phyloP scores from a whole-genome alignment of 1,140 invertebrate species.

The Chironomus tepperi region DNA sequence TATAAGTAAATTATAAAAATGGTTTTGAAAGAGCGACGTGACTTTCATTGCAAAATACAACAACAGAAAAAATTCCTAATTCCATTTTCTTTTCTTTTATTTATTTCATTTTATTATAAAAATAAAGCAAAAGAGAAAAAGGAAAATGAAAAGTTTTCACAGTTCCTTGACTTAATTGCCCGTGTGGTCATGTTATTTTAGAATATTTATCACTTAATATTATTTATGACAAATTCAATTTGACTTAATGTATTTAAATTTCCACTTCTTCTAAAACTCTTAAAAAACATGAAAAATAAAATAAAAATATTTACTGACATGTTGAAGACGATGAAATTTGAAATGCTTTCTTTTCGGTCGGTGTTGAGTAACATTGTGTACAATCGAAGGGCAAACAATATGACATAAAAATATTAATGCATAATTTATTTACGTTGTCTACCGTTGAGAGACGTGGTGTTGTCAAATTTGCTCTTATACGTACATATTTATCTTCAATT shows the following conservation, averaged over 20 bases:
- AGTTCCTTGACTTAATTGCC: neutral
- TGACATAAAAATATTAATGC: neutral
- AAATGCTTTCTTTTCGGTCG: neutral
- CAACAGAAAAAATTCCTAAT: too few species aligned
- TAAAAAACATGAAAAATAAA: too few species aligned
- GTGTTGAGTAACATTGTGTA: neutral
- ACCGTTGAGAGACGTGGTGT: neutral
- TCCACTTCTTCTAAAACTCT: neutral
- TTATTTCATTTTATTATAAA: too few species aligned
- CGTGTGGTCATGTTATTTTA: neutral
- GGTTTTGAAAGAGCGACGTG: neutral
- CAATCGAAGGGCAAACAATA: too few species aligned
- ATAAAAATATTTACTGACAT: too few species aligned
- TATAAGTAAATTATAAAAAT: too few species aligned
- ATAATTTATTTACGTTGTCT: slow-evolving; percentile 14
- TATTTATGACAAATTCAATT: slow-evolving; percentile 3
- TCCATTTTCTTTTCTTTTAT: too few species aligned
- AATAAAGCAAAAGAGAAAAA: too few species aligned
- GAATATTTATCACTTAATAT: neutral
- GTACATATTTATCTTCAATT: slow-evolving; percentile 1
- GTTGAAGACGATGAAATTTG: too few species aligned
- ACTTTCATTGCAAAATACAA: neutral
- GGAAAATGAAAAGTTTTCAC: too few species aligned
- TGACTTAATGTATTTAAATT: slow-evolving; percentile 1
- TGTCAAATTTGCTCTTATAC: neutral